Evolutionary conservation across 2,888 invertebrate species (phyloP), one percentile per base, ranked within the genome.

Genomic region (Emmelina monodactyla): DNA sequence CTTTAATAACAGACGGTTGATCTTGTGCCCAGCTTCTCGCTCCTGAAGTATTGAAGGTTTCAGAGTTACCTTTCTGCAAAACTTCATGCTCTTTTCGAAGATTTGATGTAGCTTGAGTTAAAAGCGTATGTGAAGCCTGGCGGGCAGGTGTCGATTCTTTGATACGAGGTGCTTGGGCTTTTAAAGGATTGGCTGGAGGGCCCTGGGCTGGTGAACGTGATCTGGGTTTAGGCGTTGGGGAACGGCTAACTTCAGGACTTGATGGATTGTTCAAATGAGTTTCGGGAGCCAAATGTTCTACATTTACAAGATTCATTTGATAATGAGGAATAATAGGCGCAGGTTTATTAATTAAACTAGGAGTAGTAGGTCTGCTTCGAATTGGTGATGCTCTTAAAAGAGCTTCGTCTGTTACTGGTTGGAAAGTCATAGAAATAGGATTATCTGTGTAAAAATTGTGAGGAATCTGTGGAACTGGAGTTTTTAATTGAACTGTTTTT

Each of bases 261-360:
- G 75, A 78, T 14, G 85, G 86, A 46, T 88, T 84, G 45, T 84
- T 84, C 34, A 84, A 55, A 44, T 85, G 83, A 28, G 80, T 76
- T 50, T 83, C 82, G 2, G 85, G 72, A 3, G 88, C 83, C 35
- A 68, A 53, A 53, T 85, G 84, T 53, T 87, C 84, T 29, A 86
- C 86, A n/a, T 86, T 83, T 19, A 88, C 85, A 46, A 91, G 75
- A 62, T 88, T 88, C 63, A 86, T 86, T 66, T 92, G 92, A 57
- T 92, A 92, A 50, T 85, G 85, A 6, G 92, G 92, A 46, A 92
- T 85, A 33, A 85, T 80, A 9, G 90, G 86, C 1, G 89, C 88
- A 15, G 91, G 88, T 62, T 87, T 87, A 55, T 89, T 89, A 38
- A 85, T 87, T 68, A 84, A 65, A 53, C 88, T 87, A 0, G 91